Conservation (phyloP, 2,113 vertebrate species). For the Chamaea fasciata region DNA sequence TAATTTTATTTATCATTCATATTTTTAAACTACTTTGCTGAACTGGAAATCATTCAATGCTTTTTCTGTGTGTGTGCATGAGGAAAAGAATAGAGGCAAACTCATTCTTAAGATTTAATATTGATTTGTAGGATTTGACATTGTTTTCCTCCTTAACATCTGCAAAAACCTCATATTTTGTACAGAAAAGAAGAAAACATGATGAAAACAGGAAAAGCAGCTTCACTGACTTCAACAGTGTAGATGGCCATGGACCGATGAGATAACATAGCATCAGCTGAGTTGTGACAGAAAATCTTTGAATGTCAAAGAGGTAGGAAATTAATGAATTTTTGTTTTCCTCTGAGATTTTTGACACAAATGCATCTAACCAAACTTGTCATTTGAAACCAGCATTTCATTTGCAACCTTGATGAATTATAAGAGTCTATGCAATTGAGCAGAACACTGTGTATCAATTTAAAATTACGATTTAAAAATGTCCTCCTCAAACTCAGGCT, state of each 20-base stretch:
- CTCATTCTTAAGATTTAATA: background rate
- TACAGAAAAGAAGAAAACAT: background rate
- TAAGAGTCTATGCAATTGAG: background rate
- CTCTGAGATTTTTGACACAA: background rate
- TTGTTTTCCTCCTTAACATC: background rate
- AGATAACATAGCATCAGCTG: background rate
- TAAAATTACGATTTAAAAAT: background rate
- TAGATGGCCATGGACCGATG: background rate
- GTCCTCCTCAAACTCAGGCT: background rate
- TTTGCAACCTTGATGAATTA: background rate
- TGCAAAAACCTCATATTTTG: background rate
- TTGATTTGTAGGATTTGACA: background rate
- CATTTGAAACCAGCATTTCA: background rate
- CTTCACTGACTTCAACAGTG: background rate
- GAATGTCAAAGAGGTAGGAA: background rate
- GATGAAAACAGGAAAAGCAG: background rate
- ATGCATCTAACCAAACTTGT: background rate
- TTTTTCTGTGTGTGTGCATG: background rate
- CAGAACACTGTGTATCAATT: background rate
- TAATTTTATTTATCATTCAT: background rate
- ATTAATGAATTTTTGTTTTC: background rate
- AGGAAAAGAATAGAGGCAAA: background rate
- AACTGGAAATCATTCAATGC: background rate
- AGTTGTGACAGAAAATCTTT: background rate
- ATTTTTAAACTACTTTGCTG: background rate